phyloP scores from a whole-genome alignment of 2,888 invertebrate species.

The Sympetrum striolatum region DNA sequence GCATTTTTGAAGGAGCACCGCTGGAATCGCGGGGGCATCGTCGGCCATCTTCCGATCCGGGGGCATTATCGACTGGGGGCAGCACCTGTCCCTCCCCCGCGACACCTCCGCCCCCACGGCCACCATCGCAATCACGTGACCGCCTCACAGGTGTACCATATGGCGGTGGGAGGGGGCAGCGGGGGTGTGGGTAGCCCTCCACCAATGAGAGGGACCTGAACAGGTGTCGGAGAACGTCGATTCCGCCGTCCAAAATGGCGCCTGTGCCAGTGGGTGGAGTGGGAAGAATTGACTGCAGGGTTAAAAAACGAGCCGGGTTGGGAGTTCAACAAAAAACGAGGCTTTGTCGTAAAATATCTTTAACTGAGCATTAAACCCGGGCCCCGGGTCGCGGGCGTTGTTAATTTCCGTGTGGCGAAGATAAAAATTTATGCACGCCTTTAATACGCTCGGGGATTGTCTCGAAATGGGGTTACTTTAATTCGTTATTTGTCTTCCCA shows the following conservation, averaged over 20 bases:
- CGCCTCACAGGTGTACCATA: neutral
- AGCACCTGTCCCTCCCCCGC: neutral
- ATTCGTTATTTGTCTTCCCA: no score
- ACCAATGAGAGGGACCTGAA: neutral
- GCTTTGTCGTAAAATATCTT: no score
- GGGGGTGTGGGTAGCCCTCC: neutral
- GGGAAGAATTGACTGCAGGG: no score
- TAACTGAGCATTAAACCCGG: no score
- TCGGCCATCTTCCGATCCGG: neutral
- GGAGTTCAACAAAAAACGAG: no score
- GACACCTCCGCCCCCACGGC: neutral
- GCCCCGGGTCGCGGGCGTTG: no score
- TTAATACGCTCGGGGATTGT: no score
- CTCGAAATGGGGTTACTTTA: no score
- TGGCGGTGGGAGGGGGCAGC: neutral
- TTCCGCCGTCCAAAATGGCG: neutral
- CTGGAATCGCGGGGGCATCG: neutral
- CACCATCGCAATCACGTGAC: neutral
- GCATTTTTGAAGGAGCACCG: neutral
- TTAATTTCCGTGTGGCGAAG: no score
- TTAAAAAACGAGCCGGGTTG: no score
- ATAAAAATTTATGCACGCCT: no score
- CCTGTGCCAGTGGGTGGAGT: no score
- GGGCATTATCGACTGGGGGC: neutral
- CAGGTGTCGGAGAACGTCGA: neutral